Base-by-base conservation (phyloP, 2,113 vertebrate species). In the Rostratula benghalensis region DNA sequence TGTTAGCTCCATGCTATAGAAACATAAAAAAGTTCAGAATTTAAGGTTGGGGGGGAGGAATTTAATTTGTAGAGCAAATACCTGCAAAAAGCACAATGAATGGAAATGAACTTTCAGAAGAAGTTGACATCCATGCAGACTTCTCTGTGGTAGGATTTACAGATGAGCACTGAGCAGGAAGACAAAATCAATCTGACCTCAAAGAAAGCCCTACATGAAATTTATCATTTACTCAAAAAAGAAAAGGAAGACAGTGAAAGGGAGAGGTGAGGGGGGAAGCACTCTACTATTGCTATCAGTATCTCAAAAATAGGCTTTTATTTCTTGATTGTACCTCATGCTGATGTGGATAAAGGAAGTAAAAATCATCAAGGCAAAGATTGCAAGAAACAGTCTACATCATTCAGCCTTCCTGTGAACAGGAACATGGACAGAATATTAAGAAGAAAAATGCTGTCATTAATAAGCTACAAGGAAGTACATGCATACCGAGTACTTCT, bases 341-440 rank as follows among this genome's bases (percentile, higher is more conserved):
- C 82, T 87, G 82, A 73, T 12, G 6, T 63, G 78, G 37, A 69
- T 84, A 95, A 95, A 96, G 75, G 61, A 93, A 97, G 67, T 15
- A 85, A 89, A 91, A 89, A 75, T 92, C 82, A 94, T 90, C 88
- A 92, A 73, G 85, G 83, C 39, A 90, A 95, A 95, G 86, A 86
- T 76, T 95, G 91, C 68, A 80, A 89, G 86, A 91, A 97, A 91
- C 91, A 97, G 84, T 51, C 94, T 93, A 68, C 90, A 96, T 96
- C 89, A 94, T 93, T 97, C 92, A 92, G 80, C 67, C 68, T 96
- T 97, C 89, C 94, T 94, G 68, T 56, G 81, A 94, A 93, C 60
- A 48, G 41, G 83, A 94, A 92, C 81, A 91, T 76, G 88, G 68
- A 13, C 53, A 95, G 93, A 97, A 94, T 97, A 94, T 93, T 97